Evolutionary conservation across 2,113 vertebrate species (phyloP).

Genomic region (Platichthys flesus): DNA sequence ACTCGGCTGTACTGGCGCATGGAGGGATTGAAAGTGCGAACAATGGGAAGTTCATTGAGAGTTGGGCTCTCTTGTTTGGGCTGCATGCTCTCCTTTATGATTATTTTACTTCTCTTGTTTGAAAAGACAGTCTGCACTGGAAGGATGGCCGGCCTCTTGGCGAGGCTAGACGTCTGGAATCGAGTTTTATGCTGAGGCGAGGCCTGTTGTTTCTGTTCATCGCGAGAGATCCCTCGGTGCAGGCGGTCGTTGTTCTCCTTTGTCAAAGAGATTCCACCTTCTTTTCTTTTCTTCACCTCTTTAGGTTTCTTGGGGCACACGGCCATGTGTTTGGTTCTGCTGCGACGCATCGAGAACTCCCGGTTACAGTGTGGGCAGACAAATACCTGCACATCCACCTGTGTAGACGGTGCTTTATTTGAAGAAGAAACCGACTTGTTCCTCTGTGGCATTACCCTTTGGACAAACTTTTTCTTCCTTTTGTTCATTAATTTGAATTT

Average conservation of each 20-base stretch:
- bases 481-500: slow-evolving; percentile 90
- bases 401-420: slow-evolving; percentile 82
- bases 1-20: slow-evolving; percentile 86
- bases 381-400: slow-evolving; percentile 75
- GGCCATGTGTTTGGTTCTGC: slow-evolving; percentile 93
- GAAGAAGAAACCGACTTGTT: slow-evolving; percentile 84
- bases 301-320: slow-evolving; percentile 94
- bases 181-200: slow-evolving; percentile 85
- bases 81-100: slow-evolving; percentile 82
- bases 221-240: slow-evolving; percentile 82
- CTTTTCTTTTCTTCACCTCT: slow-evolving; percentile 85
- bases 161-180: slow-evolving; percentile 85
- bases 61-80: slow-evolving; percentile 77
- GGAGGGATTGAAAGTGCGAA: slow-evolving; percentile 81
- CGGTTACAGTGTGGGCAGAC: slow-evolving; percentile 92
- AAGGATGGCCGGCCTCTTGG: slow-evolving; percentile 83
- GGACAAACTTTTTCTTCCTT: slow-evolving; percentile 89
- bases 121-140: slow-evolving; percentile 84
- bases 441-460: slow-evolving; percentile 92
- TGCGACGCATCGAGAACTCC: slow-evolving; percentile 94
- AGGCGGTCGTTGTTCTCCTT: slow-evolving; percentile 82
- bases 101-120: slow-evolving; percentile 84
- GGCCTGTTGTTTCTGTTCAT: slow-evolving; percentile 87
- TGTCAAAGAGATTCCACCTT: slow-evolving; percentile 64
- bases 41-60: slow-evolving; percentile 64